Evolutionary conservation across 1,140 invertebrate species (phyloP), one percentile per base, ranked within the genome.

Genomic region (Drosophila virilis): DNA sequence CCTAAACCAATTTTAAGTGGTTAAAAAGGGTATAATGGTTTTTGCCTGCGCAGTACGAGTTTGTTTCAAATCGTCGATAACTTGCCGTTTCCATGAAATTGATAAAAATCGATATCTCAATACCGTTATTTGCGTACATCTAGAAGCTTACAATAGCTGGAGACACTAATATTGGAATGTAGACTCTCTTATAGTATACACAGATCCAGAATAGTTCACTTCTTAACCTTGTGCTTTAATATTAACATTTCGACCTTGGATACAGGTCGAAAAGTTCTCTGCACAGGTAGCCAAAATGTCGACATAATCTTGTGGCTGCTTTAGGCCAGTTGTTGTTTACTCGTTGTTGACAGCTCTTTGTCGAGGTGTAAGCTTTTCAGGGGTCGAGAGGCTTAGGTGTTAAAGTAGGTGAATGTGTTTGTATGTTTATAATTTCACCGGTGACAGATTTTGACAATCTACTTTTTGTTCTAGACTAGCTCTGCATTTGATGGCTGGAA

Each of bases 371-470:
- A 33, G 66, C 17, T 65, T 15, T 28, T 12, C 38, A 55, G 40
- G 17, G 42, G 28, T n/a, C 42, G 1, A 43, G 22, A 22, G 22
- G 2, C 4, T 22, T 22, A 22, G 43, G 70, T 58, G 62, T 33
- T 52, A 38, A 64, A 58, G 60, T 60, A 42, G 52, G 50, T 54
- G 61, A 28, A 64, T 10, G 45, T 33, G 32, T 22, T 22, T 5
- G 22, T 22, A 22, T 22, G 22, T 22, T 22, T 22, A 22, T 22
- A 22, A 57, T 9, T 60, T 52, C 50, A 55, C 52, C 67, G 78
- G 66, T 83, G 75, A 82, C 70, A 71, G 71, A 78, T 82, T 82
- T 82, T 83, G 79, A 82, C 74, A 75, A 82, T 78, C 75, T 82
- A 75, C 48, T 8, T 50, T 15, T 46, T 32, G 64, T 38, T 65